Evolutionary conservation across 2,797 vertebrate genomes (phyloP), one percentile per base, ranked within the genome.

Genomic region (Acanthurus lineatus): DNA sequence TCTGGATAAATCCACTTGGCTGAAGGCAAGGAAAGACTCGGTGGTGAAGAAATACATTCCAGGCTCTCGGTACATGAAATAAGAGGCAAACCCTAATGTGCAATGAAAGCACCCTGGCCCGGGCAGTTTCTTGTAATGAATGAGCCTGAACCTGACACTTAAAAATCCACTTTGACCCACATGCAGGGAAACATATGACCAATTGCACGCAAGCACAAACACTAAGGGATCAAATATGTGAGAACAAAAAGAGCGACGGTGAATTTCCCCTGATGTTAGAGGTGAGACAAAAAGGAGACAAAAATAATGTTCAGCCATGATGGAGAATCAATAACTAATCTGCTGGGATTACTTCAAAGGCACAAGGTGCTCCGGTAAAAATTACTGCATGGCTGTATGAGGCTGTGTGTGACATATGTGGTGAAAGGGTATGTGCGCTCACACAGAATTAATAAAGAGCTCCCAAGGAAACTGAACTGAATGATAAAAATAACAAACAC

Each of bases 1-100:
- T 89, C 86, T 91, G 88, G 82, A 88, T 84, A 88, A 87, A 90
- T 86, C 74, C 82, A 83, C 87, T 89, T 87, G 84, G 87, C 88
- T 85, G 47, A 73, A 83, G 87, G 75, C 78, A 76, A 68, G 42
- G 47, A 76, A 77, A 89, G 78, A 81, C 77, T 73, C 47, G 19
- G 44, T 71, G 38, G 64, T 66, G 57, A 49, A 76, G 48, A 76
- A 84, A 83, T 44, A 61, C 61, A 84, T 84, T 77, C 44, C 25
- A 14, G 49, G 12, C 78, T 72, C 67, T 69, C 58, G 15, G 60
- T 60, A 68, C 74, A 90, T 86, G 61, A 91, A 83, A 86, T 35
- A 25, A 25, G 59, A 72, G 58, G 49, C 35, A 76, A 79, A 76
- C 38, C 81, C 19, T 66, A 79, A 84, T 69, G 68, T 81, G 44